Percentiles rank a stretch among this genome's conserved stretches.
These are phyloP conservation scores for Lates japonicus DNA, from an alignment of 2,797 vertebrate genomes.

Conservation along the genomic window DNA sequence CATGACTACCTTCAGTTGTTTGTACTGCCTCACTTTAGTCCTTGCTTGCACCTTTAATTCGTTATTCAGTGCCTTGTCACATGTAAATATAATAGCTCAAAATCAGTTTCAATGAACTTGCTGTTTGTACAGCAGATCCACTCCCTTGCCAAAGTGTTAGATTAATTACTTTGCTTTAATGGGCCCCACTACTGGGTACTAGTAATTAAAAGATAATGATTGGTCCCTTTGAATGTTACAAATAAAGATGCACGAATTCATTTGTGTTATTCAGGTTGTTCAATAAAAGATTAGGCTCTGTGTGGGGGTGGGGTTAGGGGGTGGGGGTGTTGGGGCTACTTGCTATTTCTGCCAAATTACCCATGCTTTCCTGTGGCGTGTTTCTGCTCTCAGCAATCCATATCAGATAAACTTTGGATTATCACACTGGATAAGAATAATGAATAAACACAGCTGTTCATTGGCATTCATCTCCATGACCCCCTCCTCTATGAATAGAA, in stretches of 20 bases:
- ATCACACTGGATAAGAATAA: slow-evolving; percentile 67
- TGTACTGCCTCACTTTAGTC: slow-evolving; percentile 49
- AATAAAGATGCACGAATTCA: slow-evolving; percentile 85
- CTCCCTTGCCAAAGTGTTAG: slow-evolving; percentile 78
- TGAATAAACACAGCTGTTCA: slow-evolving; percentile 70
- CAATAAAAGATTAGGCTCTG: slow-evolving; percentile 80
- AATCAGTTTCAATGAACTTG: slow-evolving; percentile 78
- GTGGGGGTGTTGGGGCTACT: slow-evolving; percentile 45
- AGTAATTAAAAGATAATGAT: slow-evolving; percentile 90
- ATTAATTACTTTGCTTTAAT: slow-evolving; percentile 87
- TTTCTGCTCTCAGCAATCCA: slow-evolving; percentile 58
- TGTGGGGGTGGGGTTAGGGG: slow-evolving; percentile 29
- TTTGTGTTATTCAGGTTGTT: slow-evolving; percentile 84
- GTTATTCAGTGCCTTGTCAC: slow-evolving; percentile 67
- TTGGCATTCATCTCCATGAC: slow-evolving; percentile 62
- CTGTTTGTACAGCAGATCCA: slow-evolving; percentile 74
- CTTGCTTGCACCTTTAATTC: slow-evolving; percentile 57
- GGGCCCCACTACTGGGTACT: slow-evolving; percentile 81
- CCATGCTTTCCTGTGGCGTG: slow-evolving; percentile 47
- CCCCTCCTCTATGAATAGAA: slow-evolving; percentile 33
- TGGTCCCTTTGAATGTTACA: slow-evolving; percentile 85
- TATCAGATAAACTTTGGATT: slow-evolving; percentile 73
- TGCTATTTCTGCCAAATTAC: slow-evolving; percentile 64
- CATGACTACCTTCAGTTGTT: slow-evolving; percentile 43
- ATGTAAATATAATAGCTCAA: slow-evolving; percentile 79